These are phyloP conservation scores for Otis tarda DNA, from an alignment of 2,113 vertebrate genomes.

Conservation along the genomic window DNA sequence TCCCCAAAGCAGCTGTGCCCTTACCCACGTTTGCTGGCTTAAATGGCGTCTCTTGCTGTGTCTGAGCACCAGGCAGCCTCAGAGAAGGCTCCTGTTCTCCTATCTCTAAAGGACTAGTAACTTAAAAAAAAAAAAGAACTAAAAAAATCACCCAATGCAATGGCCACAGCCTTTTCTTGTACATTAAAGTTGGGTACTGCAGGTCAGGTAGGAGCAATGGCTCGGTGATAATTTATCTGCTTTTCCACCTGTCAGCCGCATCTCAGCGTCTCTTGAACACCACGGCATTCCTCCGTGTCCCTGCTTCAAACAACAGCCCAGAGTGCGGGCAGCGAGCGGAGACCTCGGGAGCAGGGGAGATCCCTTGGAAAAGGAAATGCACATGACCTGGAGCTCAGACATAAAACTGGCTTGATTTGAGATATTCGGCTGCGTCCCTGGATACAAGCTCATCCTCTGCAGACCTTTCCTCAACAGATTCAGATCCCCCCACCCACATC, in stretches of 20 bases:
- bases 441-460: background rate
- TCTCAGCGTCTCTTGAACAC: background rate
- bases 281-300: background rate
- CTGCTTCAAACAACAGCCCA: background rate
- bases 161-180: background rate
- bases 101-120: background rate
- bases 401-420: background rate
- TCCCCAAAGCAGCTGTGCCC: background rate
- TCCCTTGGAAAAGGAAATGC: background rate
- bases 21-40: background rate
- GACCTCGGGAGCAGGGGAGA: background rate
- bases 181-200: background rate
- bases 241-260: background rate
- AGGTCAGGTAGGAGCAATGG: background rate
- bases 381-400: background rate
- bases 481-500: background rate
- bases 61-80: background rate
- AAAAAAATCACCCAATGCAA: background rate
- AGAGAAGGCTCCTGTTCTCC: background rate
- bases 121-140: accelerated
- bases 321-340: background rate
- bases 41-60: background rate
- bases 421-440: background rate
- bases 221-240: background rate
- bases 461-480: background rate